Base-by-base conservation (phyloP, 2,113 vertebrate genomes). In the Trinectes maculatus region DNA sequence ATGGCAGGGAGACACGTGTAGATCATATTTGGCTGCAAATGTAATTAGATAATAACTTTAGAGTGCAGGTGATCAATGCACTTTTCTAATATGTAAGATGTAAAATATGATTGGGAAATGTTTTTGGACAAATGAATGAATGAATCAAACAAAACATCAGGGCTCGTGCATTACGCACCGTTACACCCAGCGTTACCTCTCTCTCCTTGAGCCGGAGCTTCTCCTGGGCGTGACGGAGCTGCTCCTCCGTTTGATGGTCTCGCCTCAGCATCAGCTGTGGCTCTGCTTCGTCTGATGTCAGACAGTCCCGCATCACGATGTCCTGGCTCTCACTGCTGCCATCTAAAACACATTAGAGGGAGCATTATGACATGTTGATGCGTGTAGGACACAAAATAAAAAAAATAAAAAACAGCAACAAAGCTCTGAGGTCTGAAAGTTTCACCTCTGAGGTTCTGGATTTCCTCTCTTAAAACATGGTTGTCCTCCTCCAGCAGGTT, bases 401-500 rank as follows among this genome's bases (percentile, higher is more conserved):
- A n/a, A n/a, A n/a, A n/a, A n/a, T n/a, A n/a, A n/a, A n/a, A n/a
- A n/a, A n/a, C n/a, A n/a, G n/a, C n/a, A n/a, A 33, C 28, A 53
- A 12, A 15, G 46, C 37, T 46, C 4, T 12, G 0, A 3, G 8
- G 3, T n/a, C n/a, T n/a, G n/a, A n/a, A n/a, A n/a, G 6, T 52
- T 71, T 83, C 60, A 75, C 93, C 89, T 87, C 33, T 81, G 4
- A 87, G 51, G 4, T 76, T 53, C 42, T 78, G 76, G 46, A 94
- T 78, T 31, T 87, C 87, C 2, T 88, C 69, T 42, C 75, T 89
- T 43, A 91, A 71, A 24, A 57, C 68, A 24, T 91, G 62, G 58
- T 91, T 91, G 78, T 96, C 91, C n/a, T 93, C 78, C 47, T 92
- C 91, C 44, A 97, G 78, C 51, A 82, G 33, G 24, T 84, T 72